Percentiles rank a stretch among this genome's conserved stretches.
Conservation (phyloP, 1,140 invertebrate species). For the Bombus ignitus region DNA sequence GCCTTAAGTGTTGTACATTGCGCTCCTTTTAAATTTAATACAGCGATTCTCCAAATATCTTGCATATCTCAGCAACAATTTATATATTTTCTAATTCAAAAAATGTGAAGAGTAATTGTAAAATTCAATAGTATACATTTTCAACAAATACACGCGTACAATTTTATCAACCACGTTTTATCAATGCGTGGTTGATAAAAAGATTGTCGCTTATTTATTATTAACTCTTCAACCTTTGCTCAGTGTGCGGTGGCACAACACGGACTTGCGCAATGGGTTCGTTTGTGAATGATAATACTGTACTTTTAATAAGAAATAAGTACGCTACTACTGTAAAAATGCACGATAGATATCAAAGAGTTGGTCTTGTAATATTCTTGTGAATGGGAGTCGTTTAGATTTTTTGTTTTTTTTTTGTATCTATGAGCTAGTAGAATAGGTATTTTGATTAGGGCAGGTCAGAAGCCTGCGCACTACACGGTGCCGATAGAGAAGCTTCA, state of each 20-base stretch:
- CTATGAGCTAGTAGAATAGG: not conserved
- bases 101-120: not conserved
- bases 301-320: not conserved
- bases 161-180: not conserved
- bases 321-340: not conserved
- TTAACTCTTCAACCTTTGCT: conserved; percentile 49
- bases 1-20: conserved; percentile 16
- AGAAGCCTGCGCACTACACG: not conserved
- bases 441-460: not conserved
- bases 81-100: no score
- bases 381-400: not conserved
- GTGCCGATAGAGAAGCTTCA: not conserved
- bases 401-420: not conserved
- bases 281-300: conserved; percentile 22
- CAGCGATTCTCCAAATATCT: no score
- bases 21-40: not conserved
- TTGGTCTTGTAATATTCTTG: not conserved
- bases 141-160: no score
- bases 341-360: not conserved
- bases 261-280: conserved; percentile 13
- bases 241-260: not conserved
- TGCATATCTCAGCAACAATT: no score
- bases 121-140: not conserved
- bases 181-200: not conserved
- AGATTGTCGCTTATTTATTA: conserved; percentile 17